Evolutionary conservation across 2,797 vertebrate species (phyloP).

Genomic region (Craterocephalus amniculus): DNA sequence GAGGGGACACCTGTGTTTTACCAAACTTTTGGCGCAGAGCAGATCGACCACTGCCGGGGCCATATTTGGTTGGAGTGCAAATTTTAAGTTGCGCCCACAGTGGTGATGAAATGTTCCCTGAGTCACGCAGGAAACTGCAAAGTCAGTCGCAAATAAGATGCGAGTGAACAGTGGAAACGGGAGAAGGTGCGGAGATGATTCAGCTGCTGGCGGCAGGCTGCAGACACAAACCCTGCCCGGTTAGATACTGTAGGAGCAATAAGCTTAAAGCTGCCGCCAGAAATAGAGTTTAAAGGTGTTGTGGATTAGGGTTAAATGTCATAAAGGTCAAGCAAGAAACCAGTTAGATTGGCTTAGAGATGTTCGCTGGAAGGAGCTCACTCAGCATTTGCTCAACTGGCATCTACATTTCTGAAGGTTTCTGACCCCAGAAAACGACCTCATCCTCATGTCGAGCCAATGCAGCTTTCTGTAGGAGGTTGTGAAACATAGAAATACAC

Average conservation of each 20-base stretch:
- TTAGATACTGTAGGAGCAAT: slow-evolving; percentile 64
- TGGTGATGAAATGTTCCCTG: slow-evolving; percentile 49
- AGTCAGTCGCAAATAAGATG: slow-evolving; percentile 60
- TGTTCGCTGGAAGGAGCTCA: slow-evolving; percentile 39
- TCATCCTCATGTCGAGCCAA: neutral
- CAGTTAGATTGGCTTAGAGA: slow-evolving; percentile 72
- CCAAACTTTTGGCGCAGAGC: slow-evolving; percentile 55
- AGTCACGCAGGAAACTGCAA: slow-evolving; percentile 65
- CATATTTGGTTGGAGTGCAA: slow-evolving; percentile 67
- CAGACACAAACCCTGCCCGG: slow-evolving; percentile 53
- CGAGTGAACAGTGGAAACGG: slow-evolving; percentile 37
- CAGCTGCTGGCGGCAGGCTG: slow-evolving; percentile 50
- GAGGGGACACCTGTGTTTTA: slow-evolving; percentile 82
- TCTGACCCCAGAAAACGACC: neutral
- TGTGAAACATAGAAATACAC: neutral
- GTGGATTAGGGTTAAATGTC: slow-evolving; percentile 81
- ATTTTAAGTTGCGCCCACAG: slow-evolving; percentile 37
- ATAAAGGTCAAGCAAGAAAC: slow-evolving; percentile 73
- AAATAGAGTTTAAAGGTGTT: slow-evolving; percentile 75
- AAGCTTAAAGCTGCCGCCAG: slow-evolving; percentile 66
- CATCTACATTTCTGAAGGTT: slow-evolving; percentile 18
- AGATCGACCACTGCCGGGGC: slow-evolving; percentile 39
- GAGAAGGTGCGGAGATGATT: slow-evolving; percentile 60
- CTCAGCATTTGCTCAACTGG: slow-evolving; percentile 33
- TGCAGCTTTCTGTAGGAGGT: neutral